Conservation (phyloP, 2,888 invertebrate genomes). For the Orthosia gothica region DNA sequence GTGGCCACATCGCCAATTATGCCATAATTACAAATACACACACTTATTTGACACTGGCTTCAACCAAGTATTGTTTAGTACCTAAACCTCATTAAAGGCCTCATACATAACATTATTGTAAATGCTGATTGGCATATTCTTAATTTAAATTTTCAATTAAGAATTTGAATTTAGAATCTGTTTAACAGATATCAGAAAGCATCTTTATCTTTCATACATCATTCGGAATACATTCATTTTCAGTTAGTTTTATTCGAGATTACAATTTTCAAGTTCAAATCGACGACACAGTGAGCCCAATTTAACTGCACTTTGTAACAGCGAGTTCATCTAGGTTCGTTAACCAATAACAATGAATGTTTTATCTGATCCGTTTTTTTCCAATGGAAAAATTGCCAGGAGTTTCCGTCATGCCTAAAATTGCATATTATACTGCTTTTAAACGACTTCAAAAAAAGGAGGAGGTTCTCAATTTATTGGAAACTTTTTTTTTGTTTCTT, state of each 20-base stretch:
- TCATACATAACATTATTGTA: too few species aligned
- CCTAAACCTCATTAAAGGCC: neutral
- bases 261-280: neutral
- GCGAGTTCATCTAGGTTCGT: neutral
- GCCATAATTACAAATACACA: constrained; percentile 36
- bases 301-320: neutral
- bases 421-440: too few species aligned
- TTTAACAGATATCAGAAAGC: too few species aligned
- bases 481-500: too few species aligned
- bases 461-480: too few species aligned
- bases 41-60: constrained; percentile 27
- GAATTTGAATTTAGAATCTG: too few species aligned
- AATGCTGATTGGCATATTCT: too few species aligned
- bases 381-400: neutral
- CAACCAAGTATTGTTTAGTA: neutral
- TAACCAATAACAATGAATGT: neutral
- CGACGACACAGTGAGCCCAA: neutral
- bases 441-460: too few species aligned
- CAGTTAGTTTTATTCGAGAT: neutral
- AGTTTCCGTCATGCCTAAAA: neutral
- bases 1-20: constrained; percentile 45
- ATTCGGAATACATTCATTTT: neutral
- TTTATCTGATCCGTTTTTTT: neutral
- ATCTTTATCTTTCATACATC: neutral
- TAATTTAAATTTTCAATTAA: too few species aligned